These are phyloP conservation scores for Tragopan temminckii DNA, from an alignment of 2,797 vertebrate genomes.

Conservation along the genomic window DNA sequence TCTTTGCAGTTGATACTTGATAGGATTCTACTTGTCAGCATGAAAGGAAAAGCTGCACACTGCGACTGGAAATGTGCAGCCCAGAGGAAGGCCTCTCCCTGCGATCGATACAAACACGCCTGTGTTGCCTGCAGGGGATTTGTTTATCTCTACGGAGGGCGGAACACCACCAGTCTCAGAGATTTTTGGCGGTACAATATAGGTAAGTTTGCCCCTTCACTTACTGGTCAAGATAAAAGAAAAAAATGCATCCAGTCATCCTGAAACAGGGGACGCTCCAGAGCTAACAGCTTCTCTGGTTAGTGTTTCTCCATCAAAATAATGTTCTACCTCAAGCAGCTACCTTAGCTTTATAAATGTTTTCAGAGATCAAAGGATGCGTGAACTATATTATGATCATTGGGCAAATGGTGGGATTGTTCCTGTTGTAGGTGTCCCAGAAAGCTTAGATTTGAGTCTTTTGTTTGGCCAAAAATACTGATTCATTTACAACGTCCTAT, in stretches of 20 bases:
- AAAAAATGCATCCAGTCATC: not conserved
- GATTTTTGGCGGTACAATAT: conserved; percentile 91
- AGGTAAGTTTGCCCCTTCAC: conserved; percentile 77
- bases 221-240: not conserved
- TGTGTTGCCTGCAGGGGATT: conserved; percentile 80
- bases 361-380: not conserved
- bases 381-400: not conserved
- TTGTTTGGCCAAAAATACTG: not conserved
- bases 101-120: conserved; percentile 88
- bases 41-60: conserved; percentile 16
- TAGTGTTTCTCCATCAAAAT: not conserved
- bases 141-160: conserved; percentile 88
- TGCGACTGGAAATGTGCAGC: conserved; percentile 9
- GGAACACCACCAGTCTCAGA: conserved; percentile 74
- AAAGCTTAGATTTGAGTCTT: not conserved
- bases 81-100: conserved; percentile 74
- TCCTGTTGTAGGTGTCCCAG: not conserved
- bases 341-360: not conserved
- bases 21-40: not conserved
- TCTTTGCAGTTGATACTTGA: not conserved
- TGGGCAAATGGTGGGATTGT: not conserved
- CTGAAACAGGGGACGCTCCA: accelerated
- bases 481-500: not conserved
- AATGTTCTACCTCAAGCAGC: not conserved
- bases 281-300: not conserved